Base-by-base conservation (phyloP, 2,797 vertebrate species). In the Microctenopoma lineatum region DNA sequence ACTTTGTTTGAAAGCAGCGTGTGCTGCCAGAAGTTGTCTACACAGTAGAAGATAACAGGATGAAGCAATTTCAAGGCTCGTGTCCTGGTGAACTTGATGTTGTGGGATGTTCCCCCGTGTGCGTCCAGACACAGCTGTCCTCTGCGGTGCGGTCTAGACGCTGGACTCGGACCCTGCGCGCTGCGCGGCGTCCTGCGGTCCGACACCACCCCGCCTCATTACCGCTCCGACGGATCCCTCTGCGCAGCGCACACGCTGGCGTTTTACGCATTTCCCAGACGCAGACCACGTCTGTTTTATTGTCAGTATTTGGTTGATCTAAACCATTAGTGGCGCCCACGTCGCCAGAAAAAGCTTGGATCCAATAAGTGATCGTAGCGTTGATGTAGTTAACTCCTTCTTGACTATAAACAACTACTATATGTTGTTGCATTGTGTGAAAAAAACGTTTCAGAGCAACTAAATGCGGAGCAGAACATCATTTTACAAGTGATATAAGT, bases 111-210 rank as follows among this genome's bases (percentile, higher is more conserved):
- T 66, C 66, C 59, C n/a, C 34, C 15, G 55, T 65, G 67, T 61
- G 54, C 18, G 53, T 87, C 66, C 77, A 72, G 66, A 84, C 87
- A 64, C 87, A 85, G 80, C 84, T 68, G 81, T 73, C 70, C 81
- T 67, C 55, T 47, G 84, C 72, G 75, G 80, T 80, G 85, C 65
- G 84, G 84, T 89, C 81, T 36, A 89, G 84, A 91, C 88, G 4
- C 52, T 70, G 69, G 59, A 78, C 86, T 80, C 86, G 59, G 81
- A 77, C 65, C 69, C 70, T 73, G 83, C 84, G 9, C 41, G 79
- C 83, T 77, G 84, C 66, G 56, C 78, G 75, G 86, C 84, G 88
- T 88, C 85, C 84, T 89, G 87, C 79, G 88, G 87, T 87, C 73
- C 83, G 10, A 59, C 84, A 69, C 72, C 69, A 62, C 72, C 48